These are phyloP conservation scores for Genyomyrus donnyi DNA, from an alignment of 2,113 vertebrate genomes.

Conservation along the genomic window DNA sequence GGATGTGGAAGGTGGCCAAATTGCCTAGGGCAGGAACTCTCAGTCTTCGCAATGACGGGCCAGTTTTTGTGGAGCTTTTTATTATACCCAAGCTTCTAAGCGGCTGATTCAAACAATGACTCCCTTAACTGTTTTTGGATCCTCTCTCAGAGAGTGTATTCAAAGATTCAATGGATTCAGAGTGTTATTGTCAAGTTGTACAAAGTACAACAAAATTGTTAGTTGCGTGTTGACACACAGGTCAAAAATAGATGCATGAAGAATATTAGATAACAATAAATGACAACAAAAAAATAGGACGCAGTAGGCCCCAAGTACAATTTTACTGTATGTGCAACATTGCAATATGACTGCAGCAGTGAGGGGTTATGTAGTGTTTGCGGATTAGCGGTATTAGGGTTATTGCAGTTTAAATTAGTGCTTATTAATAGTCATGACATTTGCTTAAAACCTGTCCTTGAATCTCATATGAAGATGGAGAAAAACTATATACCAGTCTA, in stretches of 20 bases:
- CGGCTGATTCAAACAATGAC: neutral
- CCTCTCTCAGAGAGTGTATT: neutral
- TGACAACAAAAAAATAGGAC: neutral
- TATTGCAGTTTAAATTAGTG: neutral
- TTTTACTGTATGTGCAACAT: neutral
- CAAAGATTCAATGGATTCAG: neutral
- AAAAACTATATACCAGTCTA: neutral
- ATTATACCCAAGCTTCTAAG: neutral
- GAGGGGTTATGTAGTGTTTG: neutral
- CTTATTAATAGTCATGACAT: neutral
- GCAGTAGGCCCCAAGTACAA: neutral
- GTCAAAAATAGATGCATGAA: neutral
- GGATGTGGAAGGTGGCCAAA: neutral
- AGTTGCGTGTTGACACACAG: neutral
- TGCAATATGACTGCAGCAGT: neutral
- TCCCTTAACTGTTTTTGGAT: neutral
- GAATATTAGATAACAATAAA: neutral
- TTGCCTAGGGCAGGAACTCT: neutral
- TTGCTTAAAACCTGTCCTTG: neutral
- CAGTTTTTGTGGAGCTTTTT: neutral
- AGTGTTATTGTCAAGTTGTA: neutral
- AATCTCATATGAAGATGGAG: neutral
- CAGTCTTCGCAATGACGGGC: neutral
- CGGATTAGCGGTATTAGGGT: neutral
- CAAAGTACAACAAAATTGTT: neutral